phyloP scores from a whole-genome alignment of 2,113 vertebrate species.

The Pachyramphus minor region DNA sequence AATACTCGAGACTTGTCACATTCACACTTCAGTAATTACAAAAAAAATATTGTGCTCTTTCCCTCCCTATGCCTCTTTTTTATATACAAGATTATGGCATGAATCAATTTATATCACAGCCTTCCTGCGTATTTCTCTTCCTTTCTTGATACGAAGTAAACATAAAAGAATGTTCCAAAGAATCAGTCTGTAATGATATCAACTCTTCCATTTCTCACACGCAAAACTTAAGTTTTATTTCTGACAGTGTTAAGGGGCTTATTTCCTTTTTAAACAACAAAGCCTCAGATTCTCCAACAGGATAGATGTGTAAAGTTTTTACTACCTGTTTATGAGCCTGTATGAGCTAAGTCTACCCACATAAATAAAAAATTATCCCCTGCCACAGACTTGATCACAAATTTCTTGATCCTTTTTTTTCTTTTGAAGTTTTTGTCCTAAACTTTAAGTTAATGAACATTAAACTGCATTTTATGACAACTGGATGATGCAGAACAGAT shows the following conservation, averaged over 20 bases:
- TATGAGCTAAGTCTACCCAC: neutral
- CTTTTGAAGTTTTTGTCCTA: neutral
- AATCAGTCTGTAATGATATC: neutral
- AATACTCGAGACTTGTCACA: neutral
- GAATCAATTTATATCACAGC: neutral
- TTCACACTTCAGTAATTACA: neutral
- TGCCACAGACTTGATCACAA: neutral
- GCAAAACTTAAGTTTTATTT: neutral
- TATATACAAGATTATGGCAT: neutral
- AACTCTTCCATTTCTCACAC: neutral
- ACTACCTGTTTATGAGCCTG: neutral
- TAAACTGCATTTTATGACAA: neutral
- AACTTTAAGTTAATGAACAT: neutral
- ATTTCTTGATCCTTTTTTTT: neutral
- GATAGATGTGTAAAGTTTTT: neutral
- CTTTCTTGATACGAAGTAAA: neutral
- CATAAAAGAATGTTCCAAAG: neutral
- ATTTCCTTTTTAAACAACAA: neutral
- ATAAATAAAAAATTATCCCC: neutral
- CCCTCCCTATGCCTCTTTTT: neutral
- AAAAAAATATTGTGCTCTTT: neutral
- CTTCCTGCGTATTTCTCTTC: neutral
- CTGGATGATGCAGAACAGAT: slow-evolving; percentile 4
- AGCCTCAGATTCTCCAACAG: neutral
- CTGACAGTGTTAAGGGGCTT: neutral